Conservation (phyloP, 2,888 invertebrate genomes). For the Blomia tropicalis region DNA sequence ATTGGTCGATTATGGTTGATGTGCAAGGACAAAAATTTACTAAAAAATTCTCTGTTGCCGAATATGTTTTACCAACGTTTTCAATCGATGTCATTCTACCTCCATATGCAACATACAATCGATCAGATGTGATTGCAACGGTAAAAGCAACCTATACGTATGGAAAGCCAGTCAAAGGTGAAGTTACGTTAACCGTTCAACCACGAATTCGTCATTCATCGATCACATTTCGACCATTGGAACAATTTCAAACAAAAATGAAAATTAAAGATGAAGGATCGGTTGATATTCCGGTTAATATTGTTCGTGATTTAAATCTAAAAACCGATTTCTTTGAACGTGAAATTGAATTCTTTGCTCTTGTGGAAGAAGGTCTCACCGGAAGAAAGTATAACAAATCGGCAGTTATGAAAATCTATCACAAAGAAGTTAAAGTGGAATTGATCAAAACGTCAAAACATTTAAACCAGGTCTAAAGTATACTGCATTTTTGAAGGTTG, state of each 20-base stretch:
- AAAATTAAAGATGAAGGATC: slow-evolving; percentile 46
- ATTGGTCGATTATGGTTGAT: slow-evolving; percentile 35
- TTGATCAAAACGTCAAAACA: slow-evolving; percentile 63
- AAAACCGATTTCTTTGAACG: slow-evolving; percentile 58
- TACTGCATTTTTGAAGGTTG: slow-evolving; percentile 57
- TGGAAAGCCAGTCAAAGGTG: slow-evolving; percentile 69
- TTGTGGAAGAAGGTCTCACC: slow-evolving; percentile 75
- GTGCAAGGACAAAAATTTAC: slow-evolving; percentile 30
- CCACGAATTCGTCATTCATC: slow-evolving; percentile 46
- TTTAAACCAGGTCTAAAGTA: slow-evolving; percentile 77
- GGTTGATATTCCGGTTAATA: slow-evolving; percentile 58
- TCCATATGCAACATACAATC: slow-evolving; percentile 61
- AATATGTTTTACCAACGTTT: slow-evolving; percentile 68
- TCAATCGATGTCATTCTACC: slow-evolving; percentile 67
- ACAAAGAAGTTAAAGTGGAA: slow-evolving; percentile 56
- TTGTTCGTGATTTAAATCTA: slow-evolving; percentile 55
- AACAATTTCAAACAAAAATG: slow-evolving; percentile 30
- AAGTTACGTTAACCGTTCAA: slow-evolving; percentile 63
- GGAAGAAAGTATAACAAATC: slow-evolving; percentile 63
- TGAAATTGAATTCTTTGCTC: slow-evolving; percentile 65
- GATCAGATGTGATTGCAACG: slow-evolving; percentile 52
- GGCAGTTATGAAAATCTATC: slow-evolving; percentile 55
- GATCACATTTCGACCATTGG: slow-evolving; percentile 29
- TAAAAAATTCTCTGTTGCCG: slow-evolving; percentile 30
- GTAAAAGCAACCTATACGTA: slow-evolving; percentile 52